These are phyloP conservation scores for Phymorhynchus buccinoides DNA, from an alignment of 1,140 invertebrate genomes.

Conservation along the genomic window DNA sequence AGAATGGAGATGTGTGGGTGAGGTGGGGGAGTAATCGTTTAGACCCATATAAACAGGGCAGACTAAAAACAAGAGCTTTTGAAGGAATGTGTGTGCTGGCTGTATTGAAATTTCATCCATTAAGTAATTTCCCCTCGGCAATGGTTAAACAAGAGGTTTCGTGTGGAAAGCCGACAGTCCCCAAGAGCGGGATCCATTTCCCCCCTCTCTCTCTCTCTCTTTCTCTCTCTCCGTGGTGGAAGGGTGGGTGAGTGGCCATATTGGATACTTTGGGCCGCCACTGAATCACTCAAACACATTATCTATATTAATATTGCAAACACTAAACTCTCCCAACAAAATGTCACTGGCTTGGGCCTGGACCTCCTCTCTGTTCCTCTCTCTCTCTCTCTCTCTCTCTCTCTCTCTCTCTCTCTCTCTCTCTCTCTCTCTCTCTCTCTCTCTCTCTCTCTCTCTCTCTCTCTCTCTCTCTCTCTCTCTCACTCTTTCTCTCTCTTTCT, in stretches of 20 bases:
- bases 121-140: constrained; percentile 34
- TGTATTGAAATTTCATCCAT: constrained; percentile 36
- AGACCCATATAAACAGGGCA: background rate
- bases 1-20: no score
- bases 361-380: constrained; percentile 25
- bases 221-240: no score
- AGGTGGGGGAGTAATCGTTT: background rate
- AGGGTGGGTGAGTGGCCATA: constrained; percentile 20
- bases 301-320: constrained; percentile 59
- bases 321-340: constrained; percentile 52
- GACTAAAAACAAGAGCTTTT: constrained; percentile 18
- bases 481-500: background rate
- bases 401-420: constrained; percentile 45
- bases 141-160: constrained; percentile 37
- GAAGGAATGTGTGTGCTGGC: constrained; percentile 31
- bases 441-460: constrained; percentile 19
- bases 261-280: constrained; percentile 38
- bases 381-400: constrained; percentile 45
- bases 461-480: constrained; percentile 36
- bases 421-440: background rate
- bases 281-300: constrained; percentile 49
- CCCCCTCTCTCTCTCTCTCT: background rate
- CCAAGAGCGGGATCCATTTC: constrained; percentile 27
- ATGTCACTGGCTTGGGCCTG: constrained; percentile 39
- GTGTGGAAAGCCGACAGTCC: background rate